Evolutionary conservation across 2,113 vertebrate genomes (phyloP).

Genomic region (Scomber scombrus): DNA sequence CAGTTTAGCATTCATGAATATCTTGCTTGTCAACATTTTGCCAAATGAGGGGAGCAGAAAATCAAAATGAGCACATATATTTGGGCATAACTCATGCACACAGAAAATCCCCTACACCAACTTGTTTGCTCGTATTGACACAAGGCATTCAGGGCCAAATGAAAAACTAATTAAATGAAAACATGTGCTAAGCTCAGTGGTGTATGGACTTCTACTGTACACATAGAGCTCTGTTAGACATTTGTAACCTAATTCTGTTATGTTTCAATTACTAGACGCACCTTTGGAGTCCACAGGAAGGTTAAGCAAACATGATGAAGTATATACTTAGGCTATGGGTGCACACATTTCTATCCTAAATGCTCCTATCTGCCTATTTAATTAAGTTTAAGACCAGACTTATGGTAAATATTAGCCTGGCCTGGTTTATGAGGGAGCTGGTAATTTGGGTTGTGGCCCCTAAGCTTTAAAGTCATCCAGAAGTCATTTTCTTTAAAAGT

Average conservation of each 20-base stretch:
- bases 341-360: slow-evolving; percentile 71
- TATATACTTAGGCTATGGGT: slow-evolving; percentile 68
- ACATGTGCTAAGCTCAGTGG: slow-evolving; percentile 79
- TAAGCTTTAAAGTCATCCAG: slow-evolving; percentile 69
- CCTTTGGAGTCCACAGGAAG: slow-evolving; percentile 84
- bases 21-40: slow-evolving; percentile 38
- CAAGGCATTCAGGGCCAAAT: slow-evolving; percentile 76
- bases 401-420: slow-evolving; percentile 65
- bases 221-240: slow-evolving; percentile 83
- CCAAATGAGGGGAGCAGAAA: slow-evolving; percentile 16
- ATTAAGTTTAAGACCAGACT: slow-evolving; percentile 75
- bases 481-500: slow-evolving; percentile 55
- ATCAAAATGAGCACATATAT: slow-evolving; percentile 37
- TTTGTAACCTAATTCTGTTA: slow-evolving; percentile 85
- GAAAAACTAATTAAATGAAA: slow-evolving; percentile 88
- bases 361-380: slow-evolving; percentile 74
- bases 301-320: slow-evolving; percentile 85
- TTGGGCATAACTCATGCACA: slow-evolving; percentile 41
- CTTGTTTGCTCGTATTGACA: slow-evolving; percentile 75
- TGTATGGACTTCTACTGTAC: slow-evolving; percentile 80
- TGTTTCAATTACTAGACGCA: slow-evolving; percentile 85
- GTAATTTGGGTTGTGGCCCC: slow-evolving; percentile 56
- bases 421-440: slow-evolving; percentile 62
- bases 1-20: slow-evolving; percentile 9
- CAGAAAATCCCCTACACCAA: slow-evolving; percentile 49